Base-by-base conservation (phyloP, 2,888 invertebrate species). In the Drosophila picticornis region DNA sequence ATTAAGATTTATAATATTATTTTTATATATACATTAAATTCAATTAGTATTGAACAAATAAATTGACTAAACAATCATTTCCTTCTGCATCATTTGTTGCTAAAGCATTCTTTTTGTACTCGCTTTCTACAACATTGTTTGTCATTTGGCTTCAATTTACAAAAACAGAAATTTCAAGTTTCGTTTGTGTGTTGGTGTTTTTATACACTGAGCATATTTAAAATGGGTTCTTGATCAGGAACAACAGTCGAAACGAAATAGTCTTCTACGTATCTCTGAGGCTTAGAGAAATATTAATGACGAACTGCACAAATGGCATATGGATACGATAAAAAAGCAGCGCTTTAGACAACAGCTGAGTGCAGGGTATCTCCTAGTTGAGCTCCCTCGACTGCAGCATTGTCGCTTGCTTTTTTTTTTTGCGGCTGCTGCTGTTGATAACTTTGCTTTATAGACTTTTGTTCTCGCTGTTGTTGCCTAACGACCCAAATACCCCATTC, bases 391-490 rank as follows among this genome's bases (percentile, higher is more conserved):
- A 16, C 16, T 46, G 1, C 0, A 1, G 25, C 46, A 43, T 22
- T 55, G 50, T 27, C 16, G n/a, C n/a, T 38, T 34, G 3, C 0
- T 48, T 32, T 40, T 10, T n/a, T n/a, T 46, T 63, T 53, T 31
- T 70, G 63, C 34, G 63, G 73, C 72, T 66, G 48, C 67, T 66
- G 64, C 78, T 67, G 75, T 83, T 83, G 83, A 83, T 84, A 83
- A 83, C 83, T 83, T 84, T 84, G 84, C 84, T 83, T 83, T 83
- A 82, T 82, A 84, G 82, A 83, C 84, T 82, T 83, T 83, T 83
- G 82, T 82, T 82, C 82, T 84, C 84, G 73, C 81, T 67, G 82
- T 79, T 82, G 84, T 81, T 82, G 81, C 84, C 84, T 81, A 81
- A 82, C 83, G 84, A 83, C 84, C 83, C 84, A 83, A 84, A 83